phyloP scores from a whole-genome alignment of 2,113 vertebrate genomes.

The Neotoma lepida region DNA sequence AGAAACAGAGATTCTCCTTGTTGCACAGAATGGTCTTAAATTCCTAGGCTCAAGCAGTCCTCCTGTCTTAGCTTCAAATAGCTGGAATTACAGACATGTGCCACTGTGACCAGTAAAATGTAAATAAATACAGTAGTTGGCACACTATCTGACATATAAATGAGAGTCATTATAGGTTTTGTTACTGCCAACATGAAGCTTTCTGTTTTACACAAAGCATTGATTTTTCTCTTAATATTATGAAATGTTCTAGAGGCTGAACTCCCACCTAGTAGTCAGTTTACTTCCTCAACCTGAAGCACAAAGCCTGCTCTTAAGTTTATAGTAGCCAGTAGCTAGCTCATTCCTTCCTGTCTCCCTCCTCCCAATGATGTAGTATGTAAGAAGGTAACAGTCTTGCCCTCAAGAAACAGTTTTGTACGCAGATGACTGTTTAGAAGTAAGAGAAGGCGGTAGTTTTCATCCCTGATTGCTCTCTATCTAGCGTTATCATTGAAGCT shows the following conservation, averaged over 20 bases:
- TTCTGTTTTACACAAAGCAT: background rate
- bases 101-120: background rate
- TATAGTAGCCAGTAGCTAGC: background rate
- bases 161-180: background rate
- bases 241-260: background rate
- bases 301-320: background rate
- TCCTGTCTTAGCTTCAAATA: background rate
- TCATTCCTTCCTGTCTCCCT: background rate
- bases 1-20: background rate
- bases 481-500: background rate
- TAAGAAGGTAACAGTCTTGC: background rate
- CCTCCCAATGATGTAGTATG: background rate
- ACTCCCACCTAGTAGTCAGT: background rate
- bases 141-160: background rate
- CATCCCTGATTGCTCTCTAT: background rate
- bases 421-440: background rate
- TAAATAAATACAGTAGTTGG: background rate
- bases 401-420: background rate
- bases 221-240: background rate
- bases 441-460: background rate
- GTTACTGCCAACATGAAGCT: background rate
- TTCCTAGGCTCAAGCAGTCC: background rate
- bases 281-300: background rate
- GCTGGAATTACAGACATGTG: background rate
- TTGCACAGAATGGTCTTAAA: background rate